Evolutionary conservation across 2,113 vertebrate genomes (phyloP), one percentile per base, ranked within the genome.

Genomic region (Neofelis nebulosa): DNA sequence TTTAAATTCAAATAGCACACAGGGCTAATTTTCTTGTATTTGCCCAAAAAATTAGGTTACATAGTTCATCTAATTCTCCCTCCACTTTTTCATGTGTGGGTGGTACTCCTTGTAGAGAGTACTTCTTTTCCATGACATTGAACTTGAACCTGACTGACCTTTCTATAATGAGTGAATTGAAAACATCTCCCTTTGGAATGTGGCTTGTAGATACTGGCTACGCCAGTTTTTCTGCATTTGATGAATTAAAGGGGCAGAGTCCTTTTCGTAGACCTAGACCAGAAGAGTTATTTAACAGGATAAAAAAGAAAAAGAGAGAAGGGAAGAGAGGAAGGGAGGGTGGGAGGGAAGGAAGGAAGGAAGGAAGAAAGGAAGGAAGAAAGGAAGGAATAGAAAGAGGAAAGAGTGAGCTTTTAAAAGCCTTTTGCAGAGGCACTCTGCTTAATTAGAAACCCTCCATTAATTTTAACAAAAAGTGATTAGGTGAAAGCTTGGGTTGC

Each of bases 161-260:
- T 99, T 99, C 99, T 99, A 99, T 99, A 99, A 99, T 99, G 99
- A 99, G 99, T 99, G 99, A 99, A 99, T 99, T 99, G 99, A 99
- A 99, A 99, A 99, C 99, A 99, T 99, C 99, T 99, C 99, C 99
- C 99, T 99, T 99, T 99, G 99, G 99, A 99, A 99, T 99, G 99
- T 99, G 98, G 99, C 99, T 99, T 99, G 99, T 99, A 99, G 99
- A 99, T 99, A 99, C 98, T 99, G 98, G 98, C 99, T 98, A 99
- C 6, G 96, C 98, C 98, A 99, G 98, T 98, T 99, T 98, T 99
- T 99, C 98, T 98, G 98, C 98, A 98, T 99, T 99, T 99, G 99
- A 99, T 99, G 99, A 99, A 99, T 99, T 99, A 99, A 99, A 99
- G 99, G 99, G 99, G 98, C 98, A 99, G 98, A 98, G 98, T 99